Conservation (phyloP, 2,797 vertebrate genomes). For the Danio choprae region DNA sequence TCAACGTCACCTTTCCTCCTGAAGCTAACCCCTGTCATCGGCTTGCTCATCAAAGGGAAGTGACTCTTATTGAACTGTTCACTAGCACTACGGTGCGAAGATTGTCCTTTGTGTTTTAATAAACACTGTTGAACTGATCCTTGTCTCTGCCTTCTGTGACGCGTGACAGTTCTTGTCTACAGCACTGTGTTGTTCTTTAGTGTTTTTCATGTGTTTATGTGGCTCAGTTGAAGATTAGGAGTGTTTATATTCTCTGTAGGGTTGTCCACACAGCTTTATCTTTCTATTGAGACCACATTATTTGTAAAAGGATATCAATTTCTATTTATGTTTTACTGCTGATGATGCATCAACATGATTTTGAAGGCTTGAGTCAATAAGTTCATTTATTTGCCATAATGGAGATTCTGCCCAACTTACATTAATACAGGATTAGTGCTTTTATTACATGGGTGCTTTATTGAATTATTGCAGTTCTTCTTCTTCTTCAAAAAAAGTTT, state of each 20-base stretch:
- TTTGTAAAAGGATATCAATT: neutral
- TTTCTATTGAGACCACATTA: neutral
- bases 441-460: neutral
- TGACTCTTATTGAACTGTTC: no score
- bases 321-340: no score
- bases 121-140: no score
- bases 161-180: constrained; percentile 28
- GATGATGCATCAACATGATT: neutral
- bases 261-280: neutral
- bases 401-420: neutral
- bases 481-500: no score
- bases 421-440: neutral
- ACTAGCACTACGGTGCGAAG: no score
- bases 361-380: neutral
- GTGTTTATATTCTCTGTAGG: neutral
- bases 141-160: no score
- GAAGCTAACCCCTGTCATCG: no score
- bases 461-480: neutral
- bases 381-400: neutral
- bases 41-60: no score
- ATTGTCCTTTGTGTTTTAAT: no score
- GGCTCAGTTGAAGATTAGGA: constrained; percentile 8
- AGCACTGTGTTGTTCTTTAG: neutral
- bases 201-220: constrained; percentile 8
- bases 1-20: no score